Base-by-base conservation (phyloP, 2,888 invertebrate genomes). In the Drosophila borealis region DNA sequence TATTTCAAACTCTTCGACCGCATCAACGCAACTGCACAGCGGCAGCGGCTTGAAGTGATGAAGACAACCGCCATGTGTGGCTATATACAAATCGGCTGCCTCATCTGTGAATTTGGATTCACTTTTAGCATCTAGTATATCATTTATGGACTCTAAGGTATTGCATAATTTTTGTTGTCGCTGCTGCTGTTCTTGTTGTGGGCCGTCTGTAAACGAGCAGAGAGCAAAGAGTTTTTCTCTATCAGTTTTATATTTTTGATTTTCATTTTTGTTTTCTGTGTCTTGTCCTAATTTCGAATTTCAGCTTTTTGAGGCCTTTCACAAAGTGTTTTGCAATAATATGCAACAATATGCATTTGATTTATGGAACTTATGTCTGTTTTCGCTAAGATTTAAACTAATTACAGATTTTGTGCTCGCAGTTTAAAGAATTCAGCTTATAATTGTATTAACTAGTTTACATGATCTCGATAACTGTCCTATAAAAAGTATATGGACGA, bases 21-120 rank as follows among this genome's bases (percentile, higher is more conserved):
- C 63, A 63, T 71, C 64, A 55, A 39, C 11, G 62, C 29, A 59
- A 39, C 63, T 55, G 60, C 51, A 54, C 19, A 49, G 57, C 41
- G 50, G 41, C 42, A 56, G 69, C 55, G 46, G 54, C 50, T 70
- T 50, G 61, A 59, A 82, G 74, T 90, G 83, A 82, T 90, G 85
- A 75, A 78, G 76, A 72, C 79, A 85, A 74, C 90, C 90, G 77
- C 90, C 90, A 77, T 90, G 90, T 70, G 88, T 84, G 80, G 83
- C 79, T 60, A 86, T 80, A 81, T 80, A 90, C 78, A 90, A 81
- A 60, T 81, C 78, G 60, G 87, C 88, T 70, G 78, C 67, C 57
- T 78, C 86, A 74, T 73, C 77, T 61, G 55, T 70, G 55, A 66
- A 36, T 51, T 70, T 56, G 42, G 75, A 53, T 67, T 70, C 65